phyloP scores from a whole-genome alignment of 2,797 vertebrate species.

The Sardinella longiceps region DNA sequence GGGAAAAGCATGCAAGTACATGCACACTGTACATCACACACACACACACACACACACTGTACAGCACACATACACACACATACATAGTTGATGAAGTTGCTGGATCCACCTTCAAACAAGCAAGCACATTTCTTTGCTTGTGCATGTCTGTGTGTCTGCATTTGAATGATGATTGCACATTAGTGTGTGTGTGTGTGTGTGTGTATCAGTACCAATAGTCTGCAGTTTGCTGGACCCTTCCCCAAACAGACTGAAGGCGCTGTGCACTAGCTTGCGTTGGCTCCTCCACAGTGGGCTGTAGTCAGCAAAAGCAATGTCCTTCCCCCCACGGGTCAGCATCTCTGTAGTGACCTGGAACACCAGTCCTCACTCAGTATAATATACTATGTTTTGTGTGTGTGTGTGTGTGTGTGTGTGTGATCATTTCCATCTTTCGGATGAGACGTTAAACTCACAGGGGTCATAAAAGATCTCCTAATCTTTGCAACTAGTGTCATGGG shows the following conservation, averaged over 20 bases:
- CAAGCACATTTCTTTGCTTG: not conserved
- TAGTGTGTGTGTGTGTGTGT: not conserved
- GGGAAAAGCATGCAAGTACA: not conserved
- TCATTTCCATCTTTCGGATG: too few species aligned
- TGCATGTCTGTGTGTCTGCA: not conserved
- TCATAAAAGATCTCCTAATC: too few species aligned
- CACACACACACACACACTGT: slow-evolving; percentile 11
- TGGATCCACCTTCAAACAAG: too few species aligned
- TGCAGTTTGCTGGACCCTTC: slow-evolving; percentile 73
- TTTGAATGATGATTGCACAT: not conserved
- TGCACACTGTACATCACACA: slow-evolving; percentile 21
- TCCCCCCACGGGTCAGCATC: slow-evolving; percentile 74
- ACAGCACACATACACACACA: not conserved
- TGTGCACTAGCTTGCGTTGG: slow-evolving; percentile 75
- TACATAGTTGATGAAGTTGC: not conserved
- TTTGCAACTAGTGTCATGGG: too few species aligned
- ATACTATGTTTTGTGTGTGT: not conserved
- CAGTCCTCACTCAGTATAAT: not conserved
- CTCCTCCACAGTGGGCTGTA: slow-evolving; percentile 73
- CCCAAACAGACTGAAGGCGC: slow-evolving; percentile 74
- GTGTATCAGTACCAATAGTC: slow-evolving; percentile 67
- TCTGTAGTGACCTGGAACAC: slow-evolving; percentile 73
- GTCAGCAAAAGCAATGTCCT: slow-evolving; percentile 78
- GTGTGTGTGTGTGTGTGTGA: not conserved
- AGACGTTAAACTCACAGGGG: too few species aligned